Percentiles rank a stretch among this genome's conserved stretches.
These are phyloP conservation scores for Hydrocynus forskahlii DNA, from an alignment of 2,797 vertebrate species.

Conservation along the genomic window DNA sequence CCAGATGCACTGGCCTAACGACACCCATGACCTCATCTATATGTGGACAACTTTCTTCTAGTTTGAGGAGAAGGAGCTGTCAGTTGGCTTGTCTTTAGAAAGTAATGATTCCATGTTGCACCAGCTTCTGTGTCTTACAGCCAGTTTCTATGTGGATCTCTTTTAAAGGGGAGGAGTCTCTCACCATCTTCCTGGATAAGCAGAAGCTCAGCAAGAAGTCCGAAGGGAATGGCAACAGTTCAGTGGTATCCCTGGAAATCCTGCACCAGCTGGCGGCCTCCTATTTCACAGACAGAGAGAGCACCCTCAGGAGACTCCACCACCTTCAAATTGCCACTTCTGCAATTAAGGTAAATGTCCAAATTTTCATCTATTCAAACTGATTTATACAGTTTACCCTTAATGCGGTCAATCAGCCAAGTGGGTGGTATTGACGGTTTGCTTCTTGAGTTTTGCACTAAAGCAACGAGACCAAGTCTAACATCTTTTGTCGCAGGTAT, in stretches of 20 bases:
- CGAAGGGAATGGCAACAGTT: constrained; percentile 87
- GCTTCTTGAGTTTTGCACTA: background rate
- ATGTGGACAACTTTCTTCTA: constrained; percentile 20
- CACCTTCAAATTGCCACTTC: constrained; percentile 87
- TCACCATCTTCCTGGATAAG: constrained; percentile 99
- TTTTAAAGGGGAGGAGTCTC: constrained; percentile 90
- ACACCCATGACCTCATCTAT: background rate
- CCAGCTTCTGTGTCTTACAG: constrained; percentile 6
- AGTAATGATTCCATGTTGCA: constrained; percentile 9
- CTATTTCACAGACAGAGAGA: constrained; percentile 97
- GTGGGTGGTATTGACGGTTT: background rate
- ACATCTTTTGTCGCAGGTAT: too few species aligned
- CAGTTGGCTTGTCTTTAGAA: constrained; percentile 23
- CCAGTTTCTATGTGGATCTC: constrained; percentile 37
- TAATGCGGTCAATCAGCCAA: too few species aligned
- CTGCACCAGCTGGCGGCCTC: constrained; percentile 97
- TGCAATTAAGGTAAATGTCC: constrained; percentile 78
- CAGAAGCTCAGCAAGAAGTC: constrained; percentile 90
- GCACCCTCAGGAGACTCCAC: constrained; percentile 92
- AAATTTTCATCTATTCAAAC: background rate
- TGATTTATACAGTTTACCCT: background rate
- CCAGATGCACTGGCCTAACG: too few species aligned
- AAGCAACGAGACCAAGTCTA: background rate
- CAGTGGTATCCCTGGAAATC: constrained; percentile 90
- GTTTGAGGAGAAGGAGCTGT: constrained; percentile 1